phyloP scores from a whole-genome alignment of 2,888 invertebrate species.

The Iphiclides podalirius region DNA sequence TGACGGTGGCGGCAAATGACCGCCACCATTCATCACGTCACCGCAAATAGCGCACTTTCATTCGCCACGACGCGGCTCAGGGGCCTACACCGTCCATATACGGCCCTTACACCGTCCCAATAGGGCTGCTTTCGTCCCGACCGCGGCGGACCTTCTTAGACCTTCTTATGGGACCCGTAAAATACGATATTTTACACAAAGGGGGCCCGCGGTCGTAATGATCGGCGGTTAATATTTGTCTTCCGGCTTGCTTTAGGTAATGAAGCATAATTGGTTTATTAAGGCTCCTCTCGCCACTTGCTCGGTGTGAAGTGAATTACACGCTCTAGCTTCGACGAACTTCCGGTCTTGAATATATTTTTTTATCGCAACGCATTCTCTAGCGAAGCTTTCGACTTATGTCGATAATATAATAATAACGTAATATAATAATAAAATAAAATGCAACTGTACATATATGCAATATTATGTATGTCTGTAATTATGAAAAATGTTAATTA shows the following conservation, averaged over 20 bases:
- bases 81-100: too few relatives aligned
- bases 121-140: constrained; percentile 48
- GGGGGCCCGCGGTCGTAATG: constrained; percentile 72
- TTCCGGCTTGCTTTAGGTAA: constrained; percentile 75
- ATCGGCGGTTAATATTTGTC: constrained; percentile 68
- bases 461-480: too few relatives aligned
- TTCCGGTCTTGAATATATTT: constrained; percentile 37
- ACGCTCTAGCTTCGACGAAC: constrained; percentile 44
- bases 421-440: too few relatives aligned
- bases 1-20: constrained; percentile 66
- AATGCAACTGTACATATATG: too few relatives aligned
- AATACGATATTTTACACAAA: constrained; percentile 53
- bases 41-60: constrained; percentile 46
- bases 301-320: constrained; percentile 65
- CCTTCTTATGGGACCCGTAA: too few relatives aligned
- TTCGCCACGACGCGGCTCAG: too few relatives aligned
- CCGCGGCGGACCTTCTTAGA: too few relatives aligned
- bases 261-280: constrained; percentile 75
- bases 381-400: too few relatives aligned
- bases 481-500: too few relatives aligned
- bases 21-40: constrained; percentile 63
- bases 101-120: constrained; percentile 40
- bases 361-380: too few relatives aligned
- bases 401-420: too few relatives aligned
- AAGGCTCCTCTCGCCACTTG: constrained; percentile 49